phyloP scores from a whole-genome alignment of 2,113 vertebrate genomes.

The Scytalopus superciliaris region DNA sequence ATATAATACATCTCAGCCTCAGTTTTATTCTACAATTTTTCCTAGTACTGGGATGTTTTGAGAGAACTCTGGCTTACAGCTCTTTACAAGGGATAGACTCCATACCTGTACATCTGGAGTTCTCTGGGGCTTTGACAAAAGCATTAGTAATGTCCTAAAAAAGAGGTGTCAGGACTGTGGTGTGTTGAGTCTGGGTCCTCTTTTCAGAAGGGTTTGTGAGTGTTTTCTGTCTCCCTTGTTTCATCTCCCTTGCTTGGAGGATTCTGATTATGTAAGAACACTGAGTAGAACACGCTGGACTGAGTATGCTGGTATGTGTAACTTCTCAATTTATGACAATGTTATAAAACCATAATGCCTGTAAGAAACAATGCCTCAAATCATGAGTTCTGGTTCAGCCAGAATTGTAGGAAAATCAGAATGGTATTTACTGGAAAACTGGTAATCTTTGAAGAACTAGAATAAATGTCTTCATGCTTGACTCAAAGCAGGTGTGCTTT shows the following conservation, averaged over 20 bases:
- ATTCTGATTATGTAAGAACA: not conserved
- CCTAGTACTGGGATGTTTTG: not conserved
- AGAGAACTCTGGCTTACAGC: not conserved
- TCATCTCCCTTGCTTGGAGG: not conserved
- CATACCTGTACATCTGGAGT: too few relatives aligned
- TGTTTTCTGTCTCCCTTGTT: not conserved
- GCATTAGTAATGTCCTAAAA: not conserved
- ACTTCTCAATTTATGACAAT: not conserved
- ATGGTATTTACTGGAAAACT: not conserved
- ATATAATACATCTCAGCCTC: not conserved
- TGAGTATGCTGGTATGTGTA: not conserved
- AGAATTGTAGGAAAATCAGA: not conserved
- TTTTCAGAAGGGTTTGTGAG: not conserved
- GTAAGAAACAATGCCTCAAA: not conserved
- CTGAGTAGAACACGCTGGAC: not conserved
- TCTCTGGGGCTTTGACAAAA: not conserved
- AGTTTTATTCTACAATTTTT: not conserved
- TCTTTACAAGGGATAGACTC: not conserved
- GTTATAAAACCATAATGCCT: not conserved
- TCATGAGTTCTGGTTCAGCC: not conserved
- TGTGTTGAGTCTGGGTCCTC: not conserved
- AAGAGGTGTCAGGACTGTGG: not conserved
- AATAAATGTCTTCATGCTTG: not conserved
- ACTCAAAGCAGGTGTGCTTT: not conserved
- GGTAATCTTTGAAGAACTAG: not conserved